Evolutionary conservation across 64 coral and sea anemone genomes (phyloP), one percentile per base, ranked within the genome.

Genomic region (Actinia tenebrosa): DNA sequence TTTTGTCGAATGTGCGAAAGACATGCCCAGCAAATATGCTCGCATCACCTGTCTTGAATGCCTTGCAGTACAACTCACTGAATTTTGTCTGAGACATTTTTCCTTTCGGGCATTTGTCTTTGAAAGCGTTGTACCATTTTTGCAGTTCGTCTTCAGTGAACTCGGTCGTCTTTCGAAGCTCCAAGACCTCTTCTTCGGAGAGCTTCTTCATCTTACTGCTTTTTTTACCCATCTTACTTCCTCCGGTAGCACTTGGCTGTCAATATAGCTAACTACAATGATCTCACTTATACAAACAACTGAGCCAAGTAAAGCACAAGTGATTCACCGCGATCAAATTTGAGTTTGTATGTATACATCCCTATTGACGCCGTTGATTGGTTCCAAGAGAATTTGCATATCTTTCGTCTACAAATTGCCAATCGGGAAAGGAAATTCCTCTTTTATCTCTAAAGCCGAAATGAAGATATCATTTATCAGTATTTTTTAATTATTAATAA

Each of bases 1-100:
- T 96, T 87, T 93, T 96, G 83, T 96, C 94, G 50, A 96, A 96
- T 53, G 94, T 96, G 43, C 94, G 94, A 71, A 96, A 96, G 20
- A 96, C 91, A 45, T 96, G 94, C 37, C 94, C 94, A 9, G 94
- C 94, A 71, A 96, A 96, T 66, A 96, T 83, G 6, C 85, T 84
- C 0, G 94, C 91, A 82, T 96, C 94, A 54, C 94, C 94, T 1
- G 91, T 90, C 5, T 90, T 86, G 52, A 90, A 96, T 23, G 91
- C 86, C 10, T 96, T 96, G 56, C 78, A 84, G 87, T 96, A 96
- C 84, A 96, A 88, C 66, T 96, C 94, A n/a, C 86, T 43, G 82
- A 96, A 96, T 80, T 96, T 96, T 71, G 89, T 86, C 81, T 93
- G 77, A 45, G 94, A 93, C 94, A 96, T 96, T 87, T 90, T 93